Base-by-base conservation (phyloP, 2,113 vertebrate genomes). In the Daphoenositta chrysoptera region DNA sequence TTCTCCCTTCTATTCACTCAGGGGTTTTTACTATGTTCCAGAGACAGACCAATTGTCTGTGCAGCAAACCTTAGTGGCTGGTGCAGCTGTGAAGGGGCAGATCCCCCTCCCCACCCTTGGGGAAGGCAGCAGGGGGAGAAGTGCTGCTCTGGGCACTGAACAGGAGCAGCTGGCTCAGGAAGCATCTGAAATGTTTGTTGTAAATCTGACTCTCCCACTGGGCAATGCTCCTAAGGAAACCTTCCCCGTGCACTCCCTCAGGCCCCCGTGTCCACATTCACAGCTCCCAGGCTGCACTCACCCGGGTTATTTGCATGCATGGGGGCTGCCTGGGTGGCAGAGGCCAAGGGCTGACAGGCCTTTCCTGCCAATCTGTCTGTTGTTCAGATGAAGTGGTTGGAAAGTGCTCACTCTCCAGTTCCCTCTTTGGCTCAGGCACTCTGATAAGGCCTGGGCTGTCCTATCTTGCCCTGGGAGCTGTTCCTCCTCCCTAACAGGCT, bases 401-500 rank as follows among this genome's bases (percentile, higher is more conserved):
- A 96, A 90, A 95, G 77, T 54, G 40, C 47, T 84, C 65, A 1
- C 77, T 89, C 87, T 97, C 83, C 87, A 63, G 72, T 83, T 96
- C 91, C 96, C 96, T 94, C 92, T 88, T 50, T 63, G 89, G 91
- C 94, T 87, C 94, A 42, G 89, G 57, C 94, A 12, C 90, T 33
- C 92, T 9, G 98, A 98, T 98, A 98, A 98, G 91, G 50, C 91
- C 15, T 15, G 90, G 92, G 95, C 91, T 94, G 90, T 92, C 21
- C 97, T 98, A 98, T 98, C 98, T 83, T 69, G 72, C 93, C 63
- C 72, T 33, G 40, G 96, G 94, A 96, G 94, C 44, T 89, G 94
- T 83, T 92, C 96, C 95, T 86, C 97, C 90, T 95, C 96, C 96
- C 66, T 54, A 82, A 96, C 87, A 97, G 65, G 58, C 87, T 21